Evolutionary conservation across 2,113 vertebrate genomes (phyloP).

Genomic region (Thinocorus orbignyianus): DNA sequence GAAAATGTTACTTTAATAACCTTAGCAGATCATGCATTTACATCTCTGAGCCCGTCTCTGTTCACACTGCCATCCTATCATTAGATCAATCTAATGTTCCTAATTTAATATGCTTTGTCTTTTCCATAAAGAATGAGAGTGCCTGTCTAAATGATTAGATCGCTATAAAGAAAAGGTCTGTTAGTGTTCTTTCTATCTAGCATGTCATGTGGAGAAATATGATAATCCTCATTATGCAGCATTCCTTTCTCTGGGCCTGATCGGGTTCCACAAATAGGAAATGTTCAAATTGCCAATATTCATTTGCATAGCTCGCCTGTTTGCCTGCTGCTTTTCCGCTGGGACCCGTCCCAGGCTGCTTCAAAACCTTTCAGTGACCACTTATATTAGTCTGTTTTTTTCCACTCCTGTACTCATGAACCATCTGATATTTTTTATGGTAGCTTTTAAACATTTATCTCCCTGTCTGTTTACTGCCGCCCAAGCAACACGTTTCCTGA

Average conservation of each 20-base stretch:
- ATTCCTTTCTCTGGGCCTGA: slow-evolving; percentile 10
- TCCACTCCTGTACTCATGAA: not conserved
- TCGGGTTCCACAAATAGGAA: slow-evolving; percentile 10
- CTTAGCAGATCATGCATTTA: slow-evolving; percentile 8
- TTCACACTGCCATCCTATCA: not conserved
- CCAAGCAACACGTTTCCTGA: slow-evolving; percentile 46
- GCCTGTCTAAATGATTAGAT: slow-evolving; percentile 48
- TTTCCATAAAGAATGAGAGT: slow-evolving; percentile 39
- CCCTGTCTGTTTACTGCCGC: slow-evolving; percentile 30
- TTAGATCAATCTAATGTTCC: slow-evolving; percentile 30
- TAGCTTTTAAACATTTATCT: slow-evolving; percentile 57
- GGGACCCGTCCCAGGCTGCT: slow-evolving; percentile 17
- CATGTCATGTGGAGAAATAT: slow-evolving; percentile 35
- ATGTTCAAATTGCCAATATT: slow-evolving; percentile 28
- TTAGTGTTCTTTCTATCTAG: not conserved
- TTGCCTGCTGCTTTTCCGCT: not conserved
- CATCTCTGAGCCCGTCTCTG: not conserved
- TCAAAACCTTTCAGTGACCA: slow-evolving; percentile 37
- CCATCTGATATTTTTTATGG: not conserved
- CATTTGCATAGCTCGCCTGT: not conserved
- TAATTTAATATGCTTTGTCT: slow-evolving; percentile 59
- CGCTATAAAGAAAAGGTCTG: not conserved
- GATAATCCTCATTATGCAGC: slow-evolving; percentile 22
- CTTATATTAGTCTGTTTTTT: slow-evolving; percentile 36
- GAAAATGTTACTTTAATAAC: slow-evolving; percentile 43